A percentile compares a stretch with the other conserved stretches of the same genome.
These are phyloP conservation scores for Diplosoma virens DNA, from an alignment of 23 tunicate species.

Conservation along the genomic window DNA sequence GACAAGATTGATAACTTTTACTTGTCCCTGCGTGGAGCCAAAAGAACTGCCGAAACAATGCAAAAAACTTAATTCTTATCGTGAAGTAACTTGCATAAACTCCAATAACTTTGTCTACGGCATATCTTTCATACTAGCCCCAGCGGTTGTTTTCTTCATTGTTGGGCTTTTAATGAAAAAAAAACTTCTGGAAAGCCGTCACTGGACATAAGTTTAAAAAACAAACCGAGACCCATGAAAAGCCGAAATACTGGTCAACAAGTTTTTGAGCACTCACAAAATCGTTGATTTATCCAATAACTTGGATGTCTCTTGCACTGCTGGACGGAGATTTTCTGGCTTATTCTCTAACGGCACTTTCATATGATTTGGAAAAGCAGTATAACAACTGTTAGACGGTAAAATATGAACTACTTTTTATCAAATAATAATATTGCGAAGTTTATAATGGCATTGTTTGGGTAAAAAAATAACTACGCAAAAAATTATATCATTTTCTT, in stretches of 20 bases:
- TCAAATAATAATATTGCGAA: too few relatives aligned
- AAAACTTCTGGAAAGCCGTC: slow-evolving; percentile 48
- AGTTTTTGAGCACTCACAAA: neutral
- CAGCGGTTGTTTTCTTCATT: slow-evolving; percentile 40
- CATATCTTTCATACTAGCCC: slow-evolving; percentile 28
- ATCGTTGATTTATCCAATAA: slow-evolving; percentile 38
- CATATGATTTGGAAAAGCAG: slow-evolving; percentile 27
- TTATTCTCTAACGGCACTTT: slow-evolving; percentile 41
- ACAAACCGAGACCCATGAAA: neutral
- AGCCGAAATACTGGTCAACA: neutral
- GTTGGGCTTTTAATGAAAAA: slow-evolving; percentile 31
- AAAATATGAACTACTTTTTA: too few relatives aligned
- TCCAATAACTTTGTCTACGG: slow-evolving; percentile 26
- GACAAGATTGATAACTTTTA: slow-evolving; percentile 12
- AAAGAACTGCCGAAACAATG: slow-evolving; percentile 5
- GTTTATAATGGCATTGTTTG: too few relatives aligned
- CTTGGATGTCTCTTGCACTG: slow-evolving; percentile 46
- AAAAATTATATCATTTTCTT: too few relatives aligned
- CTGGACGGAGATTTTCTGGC: slow-evolving; percentile 57
- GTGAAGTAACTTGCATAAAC: neutral
- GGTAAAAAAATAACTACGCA: too few relatives aligned
- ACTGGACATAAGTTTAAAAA: slow-evolving; percentile 34
- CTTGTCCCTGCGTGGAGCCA: slow-evolving; percentile 34
- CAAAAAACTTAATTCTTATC: neutral
- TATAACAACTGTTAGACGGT: neutral